Percentiles rank a stretch among this genome's conserved stretches.
Conservation (phyloP, 2,888 invertebrate species). For the Biston stratarius region DNA sequence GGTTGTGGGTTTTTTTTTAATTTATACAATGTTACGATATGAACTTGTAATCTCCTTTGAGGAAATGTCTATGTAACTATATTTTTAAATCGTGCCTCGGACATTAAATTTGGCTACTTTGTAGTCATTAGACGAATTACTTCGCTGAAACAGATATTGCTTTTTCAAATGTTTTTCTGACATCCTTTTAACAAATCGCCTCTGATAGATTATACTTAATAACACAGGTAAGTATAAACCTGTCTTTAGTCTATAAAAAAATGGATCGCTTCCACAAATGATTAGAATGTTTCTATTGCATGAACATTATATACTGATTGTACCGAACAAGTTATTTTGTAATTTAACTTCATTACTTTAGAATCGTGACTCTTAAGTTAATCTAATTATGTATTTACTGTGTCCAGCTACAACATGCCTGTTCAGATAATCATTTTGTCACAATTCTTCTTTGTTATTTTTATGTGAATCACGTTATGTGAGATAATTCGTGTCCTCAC, state of each 20-base stretch:
- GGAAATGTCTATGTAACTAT: neutral
- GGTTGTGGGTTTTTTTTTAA: too few relatives aligned
- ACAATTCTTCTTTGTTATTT: conserved; percentile 49
- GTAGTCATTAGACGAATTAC: conserved; percentile 14
- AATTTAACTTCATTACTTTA: conserved; percentile 46
- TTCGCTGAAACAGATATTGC: conserved; percentile 22
- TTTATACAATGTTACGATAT: too few relatives aligned
- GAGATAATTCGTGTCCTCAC: conserved; percentile 53
- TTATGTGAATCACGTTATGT: conserved; percentile 60
- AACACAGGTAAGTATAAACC: neutral
- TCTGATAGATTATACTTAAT: conserved; percentile 20
- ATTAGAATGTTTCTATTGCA: conserved; percentile 24
- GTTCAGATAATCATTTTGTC: conserved; percentile 55
- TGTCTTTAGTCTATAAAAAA: conserved; percentile 1
- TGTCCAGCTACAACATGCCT: conserved; percentile 45
- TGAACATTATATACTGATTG: conserved; percentile 12
- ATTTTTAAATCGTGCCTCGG: conserved; percentile 4
- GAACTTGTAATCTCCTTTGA: too few relatives aligned
- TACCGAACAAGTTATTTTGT: conserved; percentile 44
- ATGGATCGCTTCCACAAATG: conserved; percentile 20
- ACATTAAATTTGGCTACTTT: conserved; percentile 1
- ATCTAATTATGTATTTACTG: conserved; percentile 61
- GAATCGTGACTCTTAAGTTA: conserved; percentile 55
- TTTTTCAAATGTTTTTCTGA: conserved; percentile 16
- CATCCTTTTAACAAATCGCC: conserved; percentile 20